A percentile compares a stretch with the other conserved stretches of the same genome.
Evolutionary conservation across 2,888 invertebrate genomes (phyloP).

Genomic region (Podotricha telesiphe): DNA sequence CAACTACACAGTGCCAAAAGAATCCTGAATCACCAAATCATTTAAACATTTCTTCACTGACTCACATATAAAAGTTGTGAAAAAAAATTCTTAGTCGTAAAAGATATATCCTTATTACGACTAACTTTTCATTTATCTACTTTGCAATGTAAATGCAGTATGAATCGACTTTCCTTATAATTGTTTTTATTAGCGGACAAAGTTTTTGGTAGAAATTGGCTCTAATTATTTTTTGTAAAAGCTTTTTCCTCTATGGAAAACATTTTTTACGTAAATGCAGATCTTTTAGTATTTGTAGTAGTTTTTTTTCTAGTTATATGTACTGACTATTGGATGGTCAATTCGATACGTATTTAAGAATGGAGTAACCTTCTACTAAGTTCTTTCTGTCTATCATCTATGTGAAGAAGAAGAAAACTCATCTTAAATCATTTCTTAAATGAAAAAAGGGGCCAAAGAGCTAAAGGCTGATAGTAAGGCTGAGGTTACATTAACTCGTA

Average conservation of each 20-base stretch:
- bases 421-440: no score
- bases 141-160: conserved; percentile 12
- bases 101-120: neutral
- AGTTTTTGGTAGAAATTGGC: neutral
- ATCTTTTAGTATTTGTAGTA: no score
- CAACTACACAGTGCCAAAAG: neutral
- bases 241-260: neutral
- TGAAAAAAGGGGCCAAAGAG: no score
- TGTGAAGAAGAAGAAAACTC: no score
- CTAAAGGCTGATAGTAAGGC: no score
- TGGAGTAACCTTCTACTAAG: no score
- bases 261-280: no score
- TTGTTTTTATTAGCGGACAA: neutral
- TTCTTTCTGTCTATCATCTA: no score
- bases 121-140: neutral
- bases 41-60: conserved; percentile 16
- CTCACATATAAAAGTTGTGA: conserved; percentile 13
- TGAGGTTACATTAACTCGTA: no score
- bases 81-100: conserved; percentile 43
- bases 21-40: neutral
- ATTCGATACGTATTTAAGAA: no score
- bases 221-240: neutral
- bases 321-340: no score
- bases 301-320: no score
- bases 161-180: conserved; percentile 9